These are phyloP conservation scores for Pteria penguin DNA, from an alignment of 2,888 invertebrate genomes.

Conservation along the genomic window DNA sequence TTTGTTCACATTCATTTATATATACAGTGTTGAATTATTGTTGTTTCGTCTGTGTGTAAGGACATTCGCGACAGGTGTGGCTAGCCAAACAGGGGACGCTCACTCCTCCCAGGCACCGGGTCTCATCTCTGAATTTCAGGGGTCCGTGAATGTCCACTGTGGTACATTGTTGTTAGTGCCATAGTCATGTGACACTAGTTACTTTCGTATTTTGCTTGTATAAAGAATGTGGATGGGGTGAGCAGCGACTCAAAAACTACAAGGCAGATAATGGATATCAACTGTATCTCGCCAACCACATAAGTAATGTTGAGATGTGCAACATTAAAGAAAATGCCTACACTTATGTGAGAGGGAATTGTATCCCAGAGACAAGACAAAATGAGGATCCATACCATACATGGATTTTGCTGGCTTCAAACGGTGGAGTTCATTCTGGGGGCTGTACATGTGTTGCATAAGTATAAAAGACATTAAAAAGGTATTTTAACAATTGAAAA, in stretches of 20 bases:
- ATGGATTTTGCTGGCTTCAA: not conserved
- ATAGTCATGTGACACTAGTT: not conserved
- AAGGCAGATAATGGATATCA: slow-evolving; percentile 19
- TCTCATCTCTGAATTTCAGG: no score
- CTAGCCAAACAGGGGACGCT: no score
- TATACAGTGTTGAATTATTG: no score
- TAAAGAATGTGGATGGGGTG: slow-evolving; percentile 10
- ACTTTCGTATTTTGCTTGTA: not conserved
- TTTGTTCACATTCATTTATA: no score
- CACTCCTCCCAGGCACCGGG: no score
- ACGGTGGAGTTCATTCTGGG: slow-evolving; percentile 8
- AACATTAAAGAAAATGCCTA: not conserved
- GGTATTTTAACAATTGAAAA: no score
- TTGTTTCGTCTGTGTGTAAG: no score
- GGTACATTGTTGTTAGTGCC: no score
- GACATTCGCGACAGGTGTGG: no score
- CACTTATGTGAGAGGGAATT: slow-evolving; percentile 3
- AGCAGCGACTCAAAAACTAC: slow-evolving; percentile 14
- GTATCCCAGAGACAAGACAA: slow-evolving; percentile 14
- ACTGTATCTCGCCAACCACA: slow-evolving; percentile 17
- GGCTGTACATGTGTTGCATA: slow-evolving; percentile 19
- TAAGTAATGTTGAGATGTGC: slow-evolving; percentile 1
- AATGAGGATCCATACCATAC: slow-evolving; percentile 2
- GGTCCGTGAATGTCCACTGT: no score
- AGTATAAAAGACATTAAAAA: no score